phyloP scores from a whole-genome alignment of 2,113 vertebrate genomes.

The Noturus placidus region DNA sequence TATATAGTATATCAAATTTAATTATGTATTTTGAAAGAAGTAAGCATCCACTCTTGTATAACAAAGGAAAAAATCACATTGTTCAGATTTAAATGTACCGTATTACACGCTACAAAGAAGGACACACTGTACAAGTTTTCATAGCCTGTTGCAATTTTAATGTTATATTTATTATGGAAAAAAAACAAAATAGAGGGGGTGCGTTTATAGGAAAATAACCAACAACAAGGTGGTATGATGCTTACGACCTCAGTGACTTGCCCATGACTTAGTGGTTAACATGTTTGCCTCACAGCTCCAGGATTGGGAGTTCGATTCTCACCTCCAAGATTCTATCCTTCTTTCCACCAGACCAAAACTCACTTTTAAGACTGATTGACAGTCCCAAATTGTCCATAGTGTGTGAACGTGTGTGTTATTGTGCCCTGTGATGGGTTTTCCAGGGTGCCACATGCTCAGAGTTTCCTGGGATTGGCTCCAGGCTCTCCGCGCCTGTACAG shows the following conservation, averaged over 20 bases:
- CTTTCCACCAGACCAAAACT: too few relatives aligned
- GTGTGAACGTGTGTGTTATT: too few relatives aligned
- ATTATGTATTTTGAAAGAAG: not conserved
- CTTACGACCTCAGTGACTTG: not conserved
- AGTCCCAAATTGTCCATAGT: too few relatives aligned
- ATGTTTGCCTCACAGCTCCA: too few relatives aligned
- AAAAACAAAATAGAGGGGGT: too few relatives aligned
- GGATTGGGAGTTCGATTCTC: too few relatives aligned
- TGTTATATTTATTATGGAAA: not conserved
- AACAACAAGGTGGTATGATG: not conserved
- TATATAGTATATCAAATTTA: not conserved
- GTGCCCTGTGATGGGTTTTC: too few relatives aligned
- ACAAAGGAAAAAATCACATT: not conserved
- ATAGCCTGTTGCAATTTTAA: not conserved
- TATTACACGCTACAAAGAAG: not conserved
- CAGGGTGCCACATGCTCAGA: too few relatives aligned
- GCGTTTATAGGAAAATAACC: not conserved
- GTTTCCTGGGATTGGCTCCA: too few relatives aligned
- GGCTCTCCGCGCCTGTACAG: too few relatives aligned
- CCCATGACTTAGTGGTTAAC: not conserved
- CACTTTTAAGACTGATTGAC: too few relatives aligned
- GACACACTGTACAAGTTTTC: not conserved
- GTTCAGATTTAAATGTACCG: not conserved
- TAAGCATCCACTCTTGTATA: not conserved
- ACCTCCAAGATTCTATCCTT: too few relatives aligned